phyloP scores from a whole-genome alignment of 2,888 invertebrate genomes.

The Rhyacophila evoluta region DNA sequence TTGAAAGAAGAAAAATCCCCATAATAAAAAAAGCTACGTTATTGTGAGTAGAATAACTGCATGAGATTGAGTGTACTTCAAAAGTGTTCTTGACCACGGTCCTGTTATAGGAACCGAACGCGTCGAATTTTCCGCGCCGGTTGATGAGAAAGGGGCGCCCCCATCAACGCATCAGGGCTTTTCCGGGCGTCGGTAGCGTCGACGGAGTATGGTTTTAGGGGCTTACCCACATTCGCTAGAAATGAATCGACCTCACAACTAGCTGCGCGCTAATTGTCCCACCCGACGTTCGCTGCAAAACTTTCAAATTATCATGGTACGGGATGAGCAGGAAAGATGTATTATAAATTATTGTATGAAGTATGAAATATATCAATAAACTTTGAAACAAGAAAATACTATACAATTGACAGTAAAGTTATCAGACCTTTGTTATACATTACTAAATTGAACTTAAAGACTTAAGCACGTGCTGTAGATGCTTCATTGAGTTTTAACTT shows the following conservation, averaged over 20 bases:
- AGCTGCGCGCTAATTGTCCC: slow-evolving; percentile 38
- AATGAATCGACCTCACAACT: slow-evolving; percentile 39
- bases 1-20: no score
- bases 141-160: slow-evolving; percentile 42
- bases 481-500: no score
- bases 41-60: no score
- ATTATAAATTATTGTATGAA: no score
- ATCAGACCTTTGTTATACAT: no score
- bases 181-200: slow-evolving; percentile 27
- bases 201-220: neutral
- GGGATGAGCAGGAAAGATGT: neutral
- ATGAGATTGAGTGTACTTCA: neutral
- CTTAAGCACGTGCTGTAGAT: no score
- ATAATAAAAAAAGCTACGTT: no score
- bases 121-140: slow-evolving; percentile 43
- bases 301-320: neutral
- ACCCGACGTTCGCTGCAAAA: neutral
- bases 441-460: no score
- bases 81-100: slow-evolving; percentile 10
- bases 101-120: neutral
- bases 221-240: slow-evolving; percentile 20
- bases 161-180: slow-evolving; percentile 44
- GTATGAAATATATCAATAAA: no score
- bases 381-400: no score
- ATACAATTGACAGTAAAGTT: no score